phyloP scores from a whole-genome alignment of 2,888 invertebrate species.

The Rhagonycha lutea region DNA sequence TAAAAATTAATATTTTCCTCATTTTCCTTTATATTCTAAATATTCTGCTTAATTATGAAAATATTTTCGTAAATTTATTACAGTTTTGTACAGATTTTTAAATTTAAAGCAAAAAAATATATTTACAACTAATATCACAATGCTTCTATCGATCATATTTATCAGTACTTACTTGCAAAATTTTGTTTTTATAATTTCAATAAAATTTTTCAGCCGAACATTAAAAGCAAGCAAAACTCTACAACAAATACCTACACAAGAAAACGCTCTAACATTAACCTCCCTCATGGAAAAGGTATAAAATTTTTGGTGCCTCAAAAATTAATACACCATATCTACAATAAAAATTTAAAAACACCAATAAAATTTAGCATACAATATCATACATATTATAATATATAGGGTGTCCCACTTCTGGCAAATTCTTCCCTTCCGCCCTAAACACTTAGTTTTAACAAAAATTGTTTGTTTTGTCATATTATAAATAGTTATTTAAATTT shows the following conservation, averaged over 20 bases:
- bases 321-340: conserved; percentile 47
- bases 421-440: not conserved
- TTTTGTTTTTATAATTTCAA: not conserved
- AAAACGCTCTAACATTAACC: conserved; percentile 40
- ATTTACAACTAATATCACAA: not conserved
- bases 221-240: conserved; percentile 30
- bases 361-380: conserved; percentile 8
- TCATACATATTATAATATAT: not conserved
- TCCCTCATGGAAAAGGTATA: conserved; percentile 62
- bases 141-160: not conserved
- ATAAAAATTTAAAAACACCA: conserved; percentile 16
- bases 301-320: conserved; percentile 57
- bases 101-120: not conserved
- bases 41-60: not conserved
- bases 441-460: too few species aligned
- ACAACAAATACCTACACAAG: conserved; percentile 29
- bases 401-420: not conserved
- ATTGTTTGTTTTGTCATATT: too few species aligned
- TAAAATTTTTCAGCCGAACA: conserved; percentile 24
- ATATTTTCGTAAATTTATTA: not conserved
- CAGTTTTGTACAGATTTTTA: not conserved
- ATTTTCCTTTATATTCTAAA: too few species aligned
- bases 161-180: not conserved
- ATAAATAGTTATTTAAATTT: too few species aligned
- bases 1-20: too few species aligned